These are phyloP conservation scores for Mystacornis crossleyi DNA, from an alignment of 2,113 vertebrate species.

Conservation along the genomic window DNA sequence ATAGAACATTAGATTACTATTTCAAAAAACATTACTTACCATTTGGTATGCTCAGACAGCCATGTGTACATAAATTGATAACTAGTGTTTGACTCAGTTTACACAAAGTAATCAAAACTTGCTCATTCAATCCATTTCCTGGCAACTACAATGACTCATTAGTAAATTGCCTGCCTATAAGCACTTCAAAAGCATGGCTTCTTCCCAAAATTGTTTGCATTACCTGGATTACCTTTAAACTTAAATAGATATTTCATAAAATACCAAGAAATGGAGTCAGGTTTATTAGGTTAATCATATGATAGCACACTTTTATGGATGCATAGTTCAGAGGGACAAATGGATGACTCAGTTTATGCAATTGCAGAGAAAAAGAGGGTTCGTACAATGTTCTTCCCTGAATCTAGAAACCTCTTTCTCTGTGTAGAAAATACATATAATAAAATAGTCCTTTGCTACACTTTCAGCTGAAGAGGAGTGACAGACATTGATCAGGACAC, in stretches of 20 bases:
- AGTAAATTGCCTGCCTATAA: background rate
- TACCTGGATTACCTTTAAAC: background rate
- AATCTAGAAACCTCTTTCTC: background rate
- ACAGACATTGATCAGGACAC: background rate
- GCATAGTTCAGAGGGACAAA: background rate
- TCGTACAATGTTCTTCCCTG: background rate
- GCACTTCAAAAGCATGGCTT: background rate
- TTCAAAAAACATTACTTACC: background rate
- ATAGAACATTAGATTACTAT: background rate
- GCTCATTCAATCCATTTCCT: background rate
- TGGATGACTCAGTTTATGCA: background rate
- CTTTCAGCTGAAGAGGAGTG: background rate
- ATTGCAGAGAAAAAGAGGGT: background rate
- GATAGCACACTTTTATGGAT: background rate
- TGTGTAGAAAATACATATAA: background rate
- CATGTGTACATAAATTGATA: background rate
- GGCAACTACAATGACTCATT: background rate
- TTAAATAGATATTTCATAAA: background rate
- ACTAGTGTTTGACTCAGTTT: background rate
- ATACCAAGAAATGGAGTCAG: background rate
- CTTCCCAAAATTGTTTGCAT: background rate
- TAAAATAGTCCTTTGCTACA: background rate
- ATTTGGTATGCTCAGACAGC: background rate
- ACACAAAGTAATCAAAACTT: constrained; percentile 13
- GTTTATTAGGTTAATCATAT: background rate